These are phyloP conservation scores for Lamprologus sp. DNA, from an alignment of 2,113 vertebrate genomes.

Conservation along the genomic window DNA sequence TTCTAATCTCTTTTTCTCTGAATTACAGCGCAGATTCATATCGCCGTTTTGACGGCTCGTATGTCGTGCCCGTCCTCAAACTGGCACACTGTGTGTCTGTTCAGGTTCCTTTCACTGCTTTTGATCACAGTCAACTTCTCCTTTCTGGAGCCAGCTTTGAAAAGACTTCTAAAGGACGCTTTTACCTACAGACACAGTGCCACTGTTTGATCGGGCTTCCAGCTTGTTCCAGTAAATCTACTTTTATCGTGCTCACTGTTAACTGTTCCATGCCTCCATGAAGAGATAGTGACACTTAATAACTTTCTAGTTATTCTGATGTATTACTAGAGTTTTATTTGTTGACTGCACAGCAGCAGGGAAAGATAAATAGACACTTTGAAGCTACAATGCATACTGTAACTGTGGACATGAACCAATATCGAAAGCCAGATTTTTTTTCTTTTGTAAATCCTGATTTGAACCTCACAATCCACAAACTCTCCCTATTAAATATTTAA, in stretches of 20 bases:
- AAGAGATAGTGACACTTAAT: not conserved
- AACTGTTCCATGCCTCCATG: not conserved
- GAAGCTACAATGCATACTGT: not conserved
- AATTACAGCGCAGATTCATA: conserved; percentile 68
- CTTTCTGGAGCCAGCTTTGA: not conserved
- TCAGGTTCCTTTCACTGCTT: conserved; percentile 28
- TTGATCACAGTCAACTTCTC: conserved; percentile 14
- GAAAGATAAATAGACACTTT: not conserved
- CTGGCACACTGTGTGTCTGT: conserved; percentile 12
- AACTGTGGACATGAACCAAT: not conserved
- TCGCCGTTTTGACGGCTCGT: conserved; percentile 54
- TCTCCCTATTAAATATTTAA: not conserved
- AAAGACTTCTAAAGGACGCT: not conserved
- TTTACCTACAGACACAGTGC: not conserved
- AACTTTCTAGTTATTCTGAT: not conserved
- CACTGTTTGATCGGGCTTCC: not conserved
- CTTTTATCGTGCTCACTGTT: not conserved
- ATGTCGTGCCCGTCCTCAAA: conserved; percentile 37
- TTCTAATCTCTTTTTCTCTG: conserved; percentile 71
- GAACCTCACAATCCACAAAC: not conserved
- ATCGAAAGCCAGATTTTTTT: not conserved
- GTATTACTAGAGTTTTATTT: not conserved
- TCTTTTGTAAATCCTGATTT: not conserved
- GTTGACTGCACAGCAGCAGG: not conserved
- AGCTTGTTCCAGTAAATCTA: not conserved